A percentile compares a stretch with the other conserved stretches of the same genome.
Conservation (phyloP, 2,797 vertebrate genomes). For the Poliocrania exsul region DNA sequence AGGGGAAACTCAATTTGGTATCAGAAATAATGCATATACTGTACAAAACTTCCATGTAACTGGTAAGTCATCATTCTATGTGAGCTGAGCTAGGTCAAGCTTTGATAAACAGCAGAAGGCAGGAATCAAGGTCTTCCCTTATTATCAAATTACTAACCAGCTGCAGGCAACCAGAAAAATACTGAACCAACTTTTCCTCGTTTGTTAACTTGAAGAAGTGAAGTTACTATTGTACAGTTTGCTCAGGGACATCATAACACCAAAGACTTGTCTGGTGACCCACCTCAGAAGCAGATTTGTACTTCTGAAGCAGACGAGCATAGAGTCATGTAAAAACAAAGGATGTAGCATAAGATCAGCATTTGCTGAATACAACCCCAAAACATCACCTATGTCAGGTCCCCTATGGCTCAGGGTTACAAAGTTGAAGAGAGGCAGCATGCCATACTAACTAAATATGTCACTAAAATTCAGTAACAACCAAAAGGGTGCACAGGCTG, state of each 20-base stretch:
- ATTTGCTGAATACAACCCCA: fast-evolving
- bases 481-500: not conserved
- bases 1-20: not conserved
- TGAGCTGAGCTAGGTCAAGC: not conserved
- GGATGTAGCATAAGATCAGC: not conserved
- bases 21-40: not conserved
- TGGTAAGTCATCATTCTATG: not conserved
- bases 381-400: not conserved
- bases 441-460: not conserved
- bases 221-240: not conserved
- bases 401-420: not conserved
- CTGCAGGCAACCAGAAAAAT: not conserved
- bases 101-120: not conserved
- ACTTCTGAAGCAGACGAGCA: not conserved
- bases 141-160: not conserved
- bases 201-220: not conserved
- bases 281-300: not conserved
- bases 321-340: not conserved
- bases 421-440: not conserved
- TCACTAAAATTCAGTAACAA: not conserved
- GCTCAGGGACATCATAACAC: not conserved
- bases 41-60: not conserved
- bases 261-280: not conserved
- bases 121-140: not conserved
- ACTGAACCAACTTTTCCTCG: not conserved